Conservation (phyloP, 2,113 vertebrate species). For the Corynorhinus townsendii region DNA sequence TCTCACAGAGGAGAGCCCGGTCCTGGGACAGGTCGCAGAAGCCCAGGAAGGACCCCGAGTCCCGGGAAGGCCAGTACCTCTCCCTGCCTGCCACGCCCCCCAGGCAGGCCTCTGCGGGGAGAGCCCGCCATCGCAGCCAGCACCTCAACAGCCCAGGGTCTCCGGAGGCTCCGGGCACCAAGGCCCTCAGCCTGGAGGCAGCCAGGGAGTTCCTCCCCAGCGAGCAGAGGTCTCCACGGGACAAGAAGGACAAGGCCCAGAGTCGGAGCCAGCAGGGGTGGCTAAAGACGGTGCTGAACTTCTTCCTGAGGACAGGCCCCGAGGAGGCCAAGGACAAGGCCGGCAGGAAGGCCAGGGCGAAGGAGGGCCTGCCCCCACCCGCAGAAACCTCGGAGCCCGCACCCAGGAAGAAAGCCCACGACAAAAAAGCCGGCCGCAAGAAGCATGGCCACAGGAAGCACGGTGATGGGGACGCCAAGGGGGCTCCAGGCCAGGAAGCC, state of each 20-base stretch:
- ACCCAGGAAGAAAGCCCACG: slow-evolving; percentile 68
- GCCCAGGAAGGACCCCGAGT: slow-evolving; percentile 82
- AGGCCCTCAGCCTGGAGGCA: not conserved
- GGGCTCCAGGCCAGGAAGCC: not conserved
- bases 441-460: not conserved
- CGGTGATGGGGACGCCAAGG: not conserved
- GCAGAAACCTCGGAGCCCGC: not conserved
- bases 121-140: slow-evolving; percentile 77
- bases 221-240: slow-evolving; percentile 36
- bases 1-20: slow-evolving; percentile 39
- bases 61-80: slow-evolving; percentile 80
- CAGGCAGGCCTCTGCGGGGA: slow-evolving; percentile 59
- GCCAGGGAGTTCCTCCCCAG: not conserved
- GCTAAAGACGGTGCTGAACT: slow-evolving; percentile 80
- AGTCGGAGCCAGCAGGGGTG: slow-evolving; percentile 75
- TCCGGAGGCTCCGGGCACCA: not conserved
- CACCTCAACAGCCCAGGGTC: not conserved
- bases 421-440: slow-evolving; percentile 68
- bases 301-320: slow-evolving; percentile 76
- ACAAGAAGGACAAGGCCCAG: slow-evolving; percentile 72
- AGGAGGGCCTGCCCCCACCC: slow-evolving; percentile 30
- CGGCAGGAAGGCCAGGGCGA: slow-evolving; percentile 78
- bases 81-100: slow-evolving; percentile 75
- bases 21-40: slow-evolving; percentile 72
- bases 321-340: slow-evolving; percentile 82